Percentiles rank a stretch among this genome's conserved stretches.
phyloP scores from a whole-genome alignment of 2,888 invertebrate genomes.

The Nycteola revayana region DNA sequence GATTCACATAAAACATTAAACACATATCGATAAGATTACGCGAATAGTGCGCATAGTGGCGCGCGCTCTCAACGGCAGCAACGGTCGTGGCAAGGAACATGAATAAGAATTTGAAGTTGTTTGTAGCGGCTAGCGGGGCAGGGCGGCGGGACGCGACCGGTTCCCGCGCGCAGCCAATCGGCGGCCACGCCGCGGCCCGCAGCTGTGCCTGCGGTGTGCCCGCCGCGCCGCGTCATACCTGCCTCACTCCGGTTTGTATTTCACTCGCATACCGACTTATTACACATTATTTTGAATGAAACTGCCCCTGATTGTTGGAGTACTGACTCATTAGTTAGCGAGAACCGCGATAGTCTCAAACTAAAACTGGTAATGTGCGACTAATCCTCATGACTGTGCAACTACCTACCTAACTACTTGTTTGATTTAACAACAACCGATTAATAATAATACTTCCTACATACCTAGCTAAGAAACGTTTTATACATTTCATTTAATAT shows the following conservation, averaged over 20 bases:
- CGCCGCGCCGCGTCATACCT: conserved; percentile 62
- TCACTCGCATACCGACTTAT: conserved; percentile 56
- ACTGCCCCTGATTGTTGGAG: conserved; percentile 50
- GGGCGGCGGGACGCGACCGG: conserved; percentile 62
- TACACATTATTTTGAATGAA: conserved; percentile 67
- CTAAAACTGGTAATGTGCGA: conserved; percentile 22
- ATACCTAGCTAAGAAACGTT: no score
- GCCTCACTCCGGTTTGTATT: conserved; percentile 55
- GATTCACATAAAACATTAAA: conserved; percentile 55
- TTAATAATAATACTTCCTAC: no score
- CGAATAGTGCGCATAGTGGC: conserved; percentile 61
- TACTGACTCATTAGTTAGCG: conserved; percentile 52
- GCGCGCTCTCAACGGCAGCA: conserved; percentile 70
- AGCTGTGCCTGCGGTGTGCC: conserved; percentile 62
- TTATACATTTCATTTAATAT: no score
- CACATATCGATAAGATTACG: conserved; percentile 79
- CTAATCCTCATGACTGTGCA: conserved; percentile 26
- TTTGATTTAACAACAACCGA: conserved; percentile 21
- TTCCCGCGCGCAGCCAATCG: conserved; percentile 67
- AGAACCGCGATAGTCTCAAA: conserved; percentile 35
- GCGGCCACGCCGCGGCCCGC: conserved; percentile 64
- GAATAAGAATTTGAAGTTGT: conserved; percentile 81
- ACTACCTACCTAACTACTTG: no score
- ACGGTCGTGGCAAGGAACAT: conserved; percentile 75
- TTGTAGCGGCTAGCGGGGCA: conserved; percentile 49